Conservation (phyloP, 1,140 invertebrate species). For the Euura saliciscinereae region DNA sequence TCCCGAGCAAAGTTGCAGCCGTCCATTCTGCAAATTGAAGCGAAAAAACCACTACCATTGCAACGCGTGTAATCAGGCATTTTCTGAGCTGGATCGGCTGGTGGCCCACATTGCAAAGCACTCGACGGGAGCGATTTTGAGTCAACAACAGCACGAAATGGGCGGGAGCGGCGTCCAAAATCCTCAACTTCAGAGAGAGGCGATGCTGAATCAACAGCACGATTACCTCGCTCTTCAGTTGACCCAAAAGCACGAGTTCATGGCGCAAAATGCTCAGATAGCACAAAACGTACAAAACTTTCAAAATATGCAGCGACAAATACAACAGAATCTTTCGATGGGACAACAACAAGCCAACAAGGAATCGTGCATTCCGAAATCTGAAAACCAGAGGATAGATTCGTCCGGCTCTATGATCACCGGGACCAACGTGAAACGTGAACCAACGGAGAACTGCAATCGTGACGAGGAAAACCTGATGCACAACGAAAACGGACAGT, state of each 20-base stretch:
- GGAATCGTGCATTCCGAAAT: slow-evolving; percentile 44
- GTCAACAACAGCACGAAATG: slow-evolving; percentile 53
- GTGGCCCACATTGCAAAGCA: slow-evolving; percentile 76
- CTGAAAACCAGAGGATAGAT: slow-evolving; percentile 27
- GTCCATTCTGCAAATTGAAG: slow-evolving; percentile 87
- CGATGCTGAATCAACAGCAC: slow-evolving; percentile 34
- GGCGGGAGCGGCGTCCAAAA: slow-evolving; percentile 26
- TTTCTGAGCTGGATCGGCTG: slow-evolving; percentile 72
- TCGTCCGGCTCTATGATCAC: not conserved
- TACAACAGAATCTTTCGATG: slow-evolving; percentile 52
- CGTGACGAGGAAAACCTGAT: slow-evolving; percentile 45
- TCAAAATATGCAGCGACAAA: slow-evolving; percentile 55
- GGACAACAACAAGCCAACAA: slow-evolving; percentile 41
- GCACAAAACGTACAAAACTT: slow-evolving; percentile 55
- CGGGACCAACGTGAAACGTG: slow-evolving; percentile 48
- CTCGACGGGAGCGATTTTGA: slow-evolving; percentile 63
- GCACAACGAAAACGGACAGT: slow-evolving; percentile 45
- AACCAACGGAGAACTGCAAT: slow-evolving; percentile 55
- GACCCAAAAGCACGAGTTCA: slow-evolving; percentile 56
- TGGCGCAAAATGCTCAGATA: slow-evolving; percentile 50
- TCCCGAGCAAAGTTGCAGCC: slow-evolving; percentile 73
- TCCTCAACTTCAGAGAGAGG: not conserved
- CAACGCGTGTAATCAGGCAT: slow-evolving; percentile 84
- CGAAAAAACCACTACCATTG: slow-evolving; percentile 86
- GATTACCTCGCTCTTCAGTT: slow-evolving; percentile 51